Evolutionary conservation across 2,888 invertebrate genomes (phyloP), one percentile per base, ranked within the genome.

Genomic region (Eristalinus aeneus): DNA sequence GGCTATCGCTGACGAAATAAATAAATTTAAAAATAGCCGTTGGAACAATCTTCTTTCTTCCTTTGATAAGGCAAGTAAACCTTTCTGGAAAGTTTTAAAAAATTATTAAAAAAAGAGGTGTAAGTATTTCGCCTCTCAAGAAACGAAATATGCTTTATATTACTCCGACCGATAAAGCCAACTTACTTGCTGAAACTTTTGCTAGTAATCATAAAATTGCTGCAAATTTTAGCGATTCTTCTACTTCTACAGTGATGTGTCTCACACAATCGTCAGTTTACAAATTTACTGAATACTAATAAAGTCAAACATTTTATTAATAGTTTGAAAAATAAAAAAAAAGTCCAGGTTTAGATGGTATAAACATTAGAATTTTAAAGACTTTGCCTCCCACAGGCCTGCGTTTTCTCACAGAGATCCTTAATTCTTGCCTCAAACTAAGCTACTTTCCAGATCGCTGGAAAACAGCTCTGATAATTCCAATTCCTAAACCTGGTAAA

Each of bases 291-390:
- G 12, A 27, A 46, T 46, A 22, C 36, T 1, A 9, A 54, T 23
- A 22, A 54, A 54, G 22, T 77, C 60, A 36, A 69, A 54, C 1
- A 10, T 20, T 20, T 54, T 20, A 54, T 68, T 23, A 68, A 32
- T 54, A 68, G 32, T 8, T 11, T 31, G 20, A 34, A 56, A 68
- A 54, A 27, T 69, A 79, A 84, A 46, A n/a, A n/a, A 68, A 75
- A 16, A 68, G 67, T 32, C 79, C 54, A 32, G 56, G 67, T n/a
- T 54, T 54, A 20, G 67, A 68, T 56, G 31, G 67, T 16, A 54
- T 54, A 1, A 68, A 53, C 27, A 54, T 54, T 12, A 34, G 74
- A 31, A 12, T 54, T 27, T 56, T 68, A 12, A 68, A 68, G 12
- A 32, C 54, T 6, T 54, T 54, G 32, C 53, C 53, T n/a, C 65